These are phyloP conservation scores for Aramus guarauna DNA, from an alignment of 2,113 vertebrate genomes.

Conservation along the genomic window DNA sequence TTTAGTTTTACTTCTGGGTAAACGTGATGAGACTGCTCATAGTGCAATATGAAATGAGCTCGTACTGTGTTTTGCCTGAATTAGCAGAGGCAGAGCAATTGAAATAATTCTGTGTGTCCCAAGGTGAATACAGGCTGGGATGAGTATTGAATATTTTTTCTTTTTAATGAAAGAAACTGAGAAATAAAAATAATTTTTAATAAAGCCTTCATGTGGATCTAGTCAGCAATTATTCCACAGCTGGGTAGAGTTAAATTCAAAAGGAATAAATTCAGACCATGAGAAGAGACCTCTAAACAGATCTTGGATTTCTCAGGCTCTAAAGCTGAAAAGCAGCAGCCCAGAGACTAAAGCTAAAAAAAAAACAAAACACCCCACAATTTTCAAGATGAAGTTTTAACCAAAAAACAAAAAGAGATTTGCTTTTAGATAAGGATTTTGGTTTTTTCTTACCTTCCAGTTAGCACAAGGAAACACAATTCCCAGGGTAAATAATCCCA, in stretches of 20 bases:
- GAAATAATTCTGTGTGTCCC: background rate
- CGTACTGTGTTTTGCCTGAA: background rate
- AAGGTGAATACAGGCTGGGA: background rate
- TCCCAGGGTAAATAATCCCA: conserved; percentile 84
- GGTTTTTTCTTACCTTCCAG: conserved; percentile 77
- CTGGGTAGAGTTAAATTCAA: background rate
- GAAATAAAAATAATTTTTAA: background rate
- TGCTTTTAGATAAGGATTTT: background rate
- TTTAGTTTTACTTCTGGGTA: background rate
- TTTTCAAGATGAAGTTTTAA: background rate
- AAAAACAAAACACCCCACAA: too few species aligned
- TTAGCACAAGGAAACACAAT: conserved; percentile 85
- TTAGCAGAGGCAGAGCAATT: background rate
- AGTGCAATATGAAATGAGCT: background rate
- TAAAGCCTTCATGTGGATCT: background rate
- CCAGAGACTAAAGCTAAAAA: background rate
- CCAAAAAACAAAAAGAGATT: background rate
- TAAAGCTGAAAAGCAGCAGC: background rate
- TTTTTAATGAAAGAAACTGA: background rate
- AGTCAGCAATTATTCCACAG: background rate
- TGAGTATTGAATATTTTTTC: background rate
- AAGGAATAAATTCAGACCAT: background rate
- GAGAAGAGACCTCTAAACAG: background rate
- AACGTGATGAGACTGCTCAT: rapidly evolving
- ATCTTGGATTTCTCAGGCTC: background rate